These are phyloP conservation scores for Meriones psammophilus DNA, from an alignment of 2,797 vertebrate genomes.

Conservation along the genomic window DNA sequence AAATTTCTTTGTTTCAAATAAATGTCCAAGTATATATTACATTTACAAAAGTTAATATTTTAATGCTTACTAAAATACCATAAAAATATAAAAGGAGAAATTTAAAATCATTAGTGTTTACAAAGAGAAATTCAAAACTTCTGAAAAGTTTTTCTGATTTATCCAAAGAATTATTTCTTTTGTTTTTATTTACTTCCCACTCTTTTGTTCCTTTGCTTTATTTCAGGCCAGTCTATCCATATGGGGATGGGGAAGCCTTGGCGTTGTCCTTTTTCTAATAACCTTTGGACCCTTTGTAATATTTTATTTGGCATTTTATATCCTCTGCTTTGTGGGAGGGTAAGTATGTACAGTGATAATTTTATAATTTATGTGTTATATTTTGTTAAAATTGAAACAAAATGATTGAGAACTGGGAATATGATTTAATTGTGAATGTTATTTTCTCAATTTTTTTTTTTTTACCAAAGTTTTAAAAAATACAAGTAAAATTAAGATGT, in stretches of 20 bases:
- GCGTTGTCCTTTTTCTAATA: constrained; percentile 97
- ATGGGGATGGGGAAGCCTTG: constrained; percentile 99
- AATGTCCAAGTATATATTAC: constrained; percentile 29
- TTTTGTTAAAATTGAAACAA: constrained; percentile 69
- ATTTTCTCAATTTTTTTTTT: constrained; percentile 21
- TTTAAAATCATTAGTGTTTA: constrained; percentile 31
- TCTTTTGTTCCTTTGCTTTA: constrained; percentile 80
- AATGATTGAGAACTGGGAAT: constrained; percentile 23
- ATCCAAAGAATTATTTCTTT: constrained; percentile 3
- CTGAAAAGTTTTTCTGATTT: constrained; percentile 28
- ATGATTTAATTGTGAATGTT: constrained; percentile 68
- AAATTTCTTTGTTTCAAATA: constrained; percentile 53
- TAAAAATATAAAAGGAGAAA: constrained; percentile 44
- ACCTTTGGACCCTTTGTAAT: constrained; percentile 99
- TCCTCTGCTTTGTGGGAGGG: constrained; percentile 99
- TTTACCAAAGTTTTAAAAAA: constrained; percentile 12
- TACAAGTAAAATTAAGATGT: constrained; percentile 53
- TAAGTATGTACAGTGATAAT: constrained; percentile 89
- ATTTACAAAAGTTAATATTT: constrained; percentile 57
- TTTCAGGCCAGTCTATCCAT: constrained; percentile 98
- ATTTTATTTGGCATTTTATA: constrained; percentile 99
- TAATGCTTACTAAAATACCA: constrained; percentile 31
- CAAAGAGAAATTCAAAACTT: constrained; percentile 46
- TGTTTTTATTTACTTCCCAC: background rate
- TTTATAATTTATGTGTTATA: constrained; percentile 53